These are phyloP conservation scores for Clarias magur DNA, from an alignment of 2,113 vertebrate genomes.

Conservation along the genomic window DNA sequence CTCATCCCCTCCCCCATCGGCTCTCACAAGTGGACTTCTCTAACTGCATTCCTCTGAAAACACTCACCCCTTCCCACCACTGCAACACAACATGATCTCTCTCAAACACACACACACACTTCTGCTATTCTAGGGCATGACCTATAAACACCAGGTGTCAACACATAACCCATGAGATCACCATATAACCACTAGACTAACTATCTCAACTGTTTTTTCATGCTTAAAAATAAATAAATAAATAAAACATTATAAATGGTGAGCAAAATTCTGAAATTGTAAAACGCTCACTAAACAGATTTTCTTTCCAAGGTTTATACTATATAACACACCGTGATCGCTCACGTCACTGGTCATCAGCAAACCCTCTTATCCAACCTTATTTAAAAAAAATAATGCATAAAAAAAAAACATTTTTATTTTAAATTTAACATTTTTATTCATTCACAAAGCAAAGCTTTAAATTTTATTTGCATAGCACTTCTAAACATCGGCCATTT, in stretches of 20 bases:
- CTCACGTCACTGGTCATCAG: background rate
- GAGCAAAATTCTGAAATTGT: too few relatives aligned
- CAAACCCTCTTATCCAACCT: background rate
- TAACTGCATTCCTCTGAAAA: slow-evolving; percentile 82
- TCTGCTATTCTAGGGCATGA: slow-evolving; percentile 11
- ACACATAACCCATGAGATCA: background rate
- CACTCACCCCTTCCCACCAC: slow-evolving; percentile 71
- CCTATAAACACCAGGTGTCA: background rate
- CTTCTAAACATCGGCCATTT: too few relatives aligned
- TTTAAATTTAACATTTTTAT: background rate
- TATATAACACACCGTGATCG: background rate
- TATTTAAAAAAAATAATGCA: background rate
- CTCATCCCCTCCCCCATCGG: slow-evolving; percentile 33
- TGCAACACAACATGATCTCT: slow-evolving; percentile 72
- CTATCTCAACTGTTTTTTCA: background rate
- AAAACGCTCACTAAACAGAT: background rate
- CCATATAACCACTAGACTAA: background rate
- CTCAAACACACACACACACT: slow-evolving; percentile 63
- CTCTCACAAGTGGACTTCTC: slow-evolving; percentile 72
- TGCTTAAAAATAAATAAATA: background rate
- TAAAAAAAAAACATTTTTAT: background rate
- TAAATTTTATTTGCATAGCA: too few relatives aligned
- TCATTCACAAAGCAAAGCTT: background rate
- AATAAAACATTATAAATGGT: background rate
- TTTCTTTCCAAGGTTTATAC: too few relatives aligned